Percentiles rank a stretch among this genome's conserved stretches.
phyloP scores from a whole-genome alignment of 2,113 vertebrate species.

The Lophius piscatorius region DNA sequence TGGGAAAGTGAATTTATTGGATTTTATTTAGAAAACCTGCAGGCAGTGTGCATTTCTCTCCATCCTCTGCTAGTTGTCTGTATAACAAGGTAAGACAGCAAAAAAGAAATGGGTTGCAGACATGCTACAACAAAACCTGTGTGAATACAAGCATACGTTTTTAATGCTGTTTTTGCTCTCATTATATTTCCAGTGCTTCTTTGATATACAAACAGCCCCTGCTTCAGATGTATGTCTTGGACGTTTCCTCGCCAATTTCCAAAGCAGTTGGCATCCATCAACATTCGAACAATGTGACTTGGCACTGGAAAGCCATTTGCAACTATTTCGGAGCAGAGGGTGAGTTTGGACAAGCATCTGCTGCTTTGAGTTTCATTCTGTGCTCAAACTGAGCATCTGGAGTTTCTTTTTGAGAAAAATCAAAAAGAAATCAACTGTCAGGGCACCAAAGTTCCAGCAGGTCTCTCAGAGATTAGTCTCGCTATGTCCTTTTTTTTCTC shows the following conservation, averaged over 20 bases:
- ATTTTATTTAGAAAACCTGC: constrained; percentile 40
- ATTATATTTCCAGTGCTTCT: constrained; percentile 44
- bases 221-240: constrained; percentile 70
- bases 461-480: constrained; percentile 40
- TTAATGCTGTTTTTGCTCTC: constrained; percentile 55
- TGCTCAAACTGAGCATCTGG: constrained; percentile 71
- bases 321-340: constrained; percentile 58
- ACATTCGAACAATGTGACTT: constrained; percentile 71
- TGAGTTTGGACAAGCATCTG: constrained; percentile 46
- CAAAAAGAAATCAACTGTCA: constrained; percentile 70
- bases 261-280: constrained; percentile 74
- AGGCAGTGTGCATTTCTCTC: constrained; percentile 17
- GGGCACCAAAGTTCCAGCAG: constrained; percentile 46
- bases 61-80: constrained; percentile 28
- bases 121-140: constrained; percentile 43
- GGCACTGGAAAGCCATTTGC: constrained; percentile 72
- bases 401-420: constrained; percentile 63
- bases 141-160: constrained; percentile 49
- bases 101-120: constrained; percentile 28
- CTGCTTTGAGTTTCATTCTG: constrained; percentile 64
- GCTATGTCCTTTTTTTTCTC: too few relatives aligned
- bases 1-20: constrained; percentile 40
- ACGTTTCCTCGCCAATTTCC: constrained; percentile 61
- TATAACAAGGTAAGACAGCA: constrained; percentile 49
- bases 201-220: constrained; percentile 49